phyloP scores from a whole-genome alignment of 2,797 vertebrate genomes.

The Falco concolor region DNA sequence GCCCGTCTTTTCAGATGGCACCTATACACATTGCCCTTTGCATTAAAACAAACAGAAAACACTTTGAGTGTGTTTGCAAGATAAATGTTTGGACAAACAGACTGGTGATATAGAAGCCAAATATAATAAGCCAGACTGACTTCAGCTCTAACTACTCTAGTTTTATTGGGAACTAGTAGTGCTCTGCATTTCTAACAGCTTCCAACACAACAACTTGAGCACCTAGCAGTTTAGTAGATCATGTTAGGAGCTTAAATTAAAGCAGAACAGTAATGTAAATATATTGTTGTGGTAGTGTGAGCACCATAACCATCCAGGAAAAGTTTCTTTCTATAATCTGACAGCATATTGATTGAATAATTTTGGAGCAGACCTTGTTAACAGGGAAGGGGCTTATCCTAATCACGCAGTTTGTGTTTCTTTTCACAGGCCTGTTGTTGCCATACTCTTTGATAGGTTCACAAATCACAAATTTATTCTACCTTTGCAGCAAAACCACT shows the following conservation, averaged over 20 bases:
- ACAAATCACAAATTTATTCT: background rate
- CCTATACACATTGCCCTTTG: background rate
- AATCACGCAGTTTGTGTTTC: background rate
- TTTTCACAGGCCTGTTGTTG: background rate
- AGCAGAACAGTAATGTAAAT: background rate
- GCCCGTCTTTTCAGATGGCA: background rate
- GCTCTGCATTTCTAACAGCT: background rate
- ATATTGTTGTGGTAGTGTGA: background rate
- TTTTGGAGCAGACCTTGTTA: background rate
- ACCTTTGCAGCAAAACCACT: background rate
- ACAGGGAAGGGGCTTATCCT: background rate
- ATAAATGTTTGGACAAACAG: background rate
- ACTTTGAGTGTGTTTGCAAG: background rate
- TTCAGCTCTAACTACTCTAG: background rate
- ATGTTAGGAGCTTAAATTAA: background rate
- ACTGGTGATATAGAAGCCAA: background rate
- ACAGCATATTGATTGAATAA: background rate
- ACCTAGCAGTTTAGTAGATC: background rate
- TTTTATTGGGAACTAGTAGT: background rate
- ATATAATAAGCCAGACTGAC: background rate
- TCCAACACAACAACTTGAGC: background rate
- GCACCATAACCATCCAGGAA: background rate
- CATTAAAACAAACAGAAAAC: background rate
- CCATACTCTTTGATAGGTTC: background rate
- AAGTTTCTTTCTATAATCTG: background rate